Percentiles rank a stretch among this genome's conserved stretches.
phyloP scores from a whole-genome alignment of 2,113 vertebrate species.

The Saguinus imperator region DNA sequence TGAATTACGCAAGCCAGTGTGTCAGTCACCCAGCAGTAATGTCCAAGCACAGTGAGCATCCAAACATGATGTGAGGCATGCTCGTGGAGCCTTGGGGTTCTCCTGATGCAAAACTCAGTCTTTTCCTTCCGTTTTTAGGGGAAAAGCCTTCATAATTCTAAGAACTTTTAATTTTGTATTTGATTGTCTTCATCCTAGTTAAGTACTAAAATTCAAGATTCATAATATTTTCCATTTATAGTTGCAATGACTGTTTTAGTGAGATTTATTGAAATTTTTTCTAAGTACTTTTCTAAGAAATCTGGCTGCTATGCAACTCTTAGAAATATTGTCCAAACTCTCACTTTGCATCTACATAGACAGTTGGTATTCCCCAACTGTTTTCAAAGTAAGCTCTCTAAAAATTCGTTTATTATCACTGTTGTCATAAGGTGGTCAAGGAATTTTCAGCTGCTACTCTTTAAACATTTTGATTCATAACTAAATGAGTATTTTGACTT shows the following conservation, averaged over 20 bases:
- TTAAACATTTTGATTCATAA: not conserved
- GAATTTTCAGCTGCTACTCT: no score
- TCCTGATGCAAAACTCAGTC: accelerated
- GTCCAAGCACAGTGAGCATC: accelerated
- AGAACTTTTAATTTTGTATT: not conserved
- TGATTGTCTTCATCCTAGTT: not conserved
- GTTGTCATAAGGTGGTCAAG: not conserved
- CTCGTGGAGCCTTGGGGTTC: accelerated
- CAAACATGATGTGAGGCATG: accelerated
- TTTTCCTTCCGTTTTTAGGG: not conserved
- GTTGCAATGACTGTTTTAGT: not conserved
- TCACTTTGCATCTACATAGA: accelerated
- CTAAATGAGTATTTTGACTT: not conserved
- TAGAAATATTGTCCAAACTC: accelerated
- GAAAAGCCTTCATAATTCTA: not conserved
- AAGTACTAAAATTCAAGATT: not conserved
- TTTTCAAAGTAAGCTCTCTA: no score
- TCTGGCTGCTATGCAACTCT: not conserved
- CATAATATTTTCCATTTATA: not conserved
- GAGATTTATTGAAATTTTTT: not conserved
- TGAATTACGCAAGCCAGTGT: accelerated
- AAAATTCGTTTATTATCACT: not conserved
- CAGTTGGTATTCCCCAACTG: accelerated
- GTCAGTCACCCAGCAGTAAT: accelerated
- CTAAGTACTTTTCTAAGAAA: not conserved